Conservation (phyloP, 64 coral and sea anemone genomes). For the Pocillopora verrucosa region DNA sequence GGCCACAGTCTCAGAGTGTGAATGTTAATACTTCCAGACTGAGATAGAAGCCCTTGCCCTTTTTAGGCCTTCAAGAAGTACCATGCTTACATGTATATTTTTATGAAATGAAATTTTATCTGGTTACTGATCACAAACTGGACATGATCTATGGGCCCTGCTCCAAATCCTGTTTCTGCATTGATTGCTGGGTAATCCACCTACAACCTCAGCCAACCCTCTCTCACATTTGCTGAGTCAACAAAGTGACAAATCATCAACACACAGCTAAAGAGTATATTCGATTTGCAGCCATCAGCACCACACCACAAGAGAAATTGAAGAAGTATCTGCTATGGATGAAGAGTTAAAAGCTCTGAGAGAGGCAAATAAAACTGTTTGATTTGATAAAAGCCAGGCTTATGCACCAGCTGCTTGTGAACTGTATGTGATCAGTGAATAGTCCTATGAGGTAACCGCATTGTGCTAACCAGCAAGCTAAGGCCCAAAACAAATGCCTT, state of each 20-base stretch:
- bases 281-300: constrained; percentile 28
- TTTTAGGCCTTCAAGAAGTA: constrained; percentile 41
- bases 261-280: constrained; percentile 26
- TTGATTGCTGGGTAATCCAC: constrained; percentile 25
- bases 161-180: constrained; percentile 14
- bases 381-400: background rate
- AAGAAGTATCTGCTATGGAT: constrained; percentile 29
- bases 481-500: background rate
- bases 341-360: constrained; percentile 25
- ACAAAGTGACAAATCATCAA: too few species aligned
- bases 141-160: constrained; percentile 48
- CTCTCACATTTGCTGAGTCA: constrained; percentile 1
- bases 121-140: constrained; percentile 59
- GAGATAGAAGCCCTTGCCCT: constrained; percentile 5
- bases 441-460: constrained; percentile 29
- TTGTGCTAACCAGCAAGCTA: constrained; percentile 38
- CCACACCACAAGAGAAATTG: too few species aligned
- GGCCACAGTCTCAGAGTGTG: background rate
- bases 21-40: too few species aligned
- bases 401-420: constrained; percentile 10
- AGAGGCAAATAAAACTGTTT: background rate
- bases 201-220: constrained; percentile 9
- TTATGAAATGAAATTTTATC: constrained; percentile 40
- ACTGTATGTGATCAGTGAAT: constrained; percentile 44
- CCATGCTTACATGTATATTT: constrained; percentile 54